Conservation (phyloP, 2,113 vertebrate species). For the Pangasianodon hypophthalmus region DNA sequence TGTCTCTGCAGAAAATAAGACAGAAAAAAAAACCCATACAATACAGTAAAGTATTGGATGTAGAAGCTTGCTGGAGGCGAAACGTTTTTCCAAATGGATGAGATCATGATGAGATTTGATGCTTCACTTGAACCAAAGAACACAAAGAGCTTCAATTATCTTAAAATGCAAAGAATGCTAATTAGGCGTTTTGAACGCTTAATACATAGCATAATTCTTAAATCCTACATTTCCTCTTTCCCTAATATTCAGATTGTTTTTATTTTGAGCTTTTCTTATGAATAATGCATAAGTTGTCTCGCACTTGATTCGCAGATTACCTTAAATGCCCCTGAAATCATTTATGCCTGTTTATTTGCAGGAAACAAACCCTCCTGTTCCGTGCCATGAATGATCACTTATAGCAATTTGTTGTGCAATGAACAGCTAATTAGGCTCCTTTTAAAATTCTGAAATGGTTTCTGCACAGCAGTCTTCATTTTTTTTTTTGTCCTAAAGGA, state of each 20-base stretch:
- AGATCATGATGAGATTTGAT: neutral
- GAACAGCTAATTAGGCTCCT: conserved; percentile 11
- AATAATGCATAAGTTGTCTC: conserved; percentile 2
- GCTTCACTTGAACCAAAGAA: neutral
- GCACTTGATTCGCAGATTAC: conserved; percentile 6
- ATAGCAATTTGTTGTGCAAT: neutral
- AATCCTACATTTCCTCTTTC: neutral
- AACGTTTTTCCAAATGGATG: neutral
- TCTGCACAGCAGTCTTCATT: neutral
- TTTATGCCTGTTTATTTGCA: conserved; percentile 8
- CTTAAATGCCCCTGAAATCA: neutral
- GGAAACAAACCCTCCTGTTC: neutral
- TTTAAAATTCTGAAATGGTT: neutral
- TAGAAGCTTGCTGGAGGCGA: neutral
- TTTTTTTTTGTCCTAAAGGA: neutral
- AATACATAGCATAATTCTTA: neutral
- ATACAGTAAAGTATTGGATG: neutral
- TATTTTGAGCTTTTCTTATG: neutral
- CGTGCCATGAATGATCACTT: neutral
- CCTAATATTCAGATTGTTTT: neutral
- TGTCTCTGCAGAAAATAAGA: neutral
- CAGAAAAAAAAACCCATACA: neutral
- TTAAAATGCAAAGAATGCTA: neutral
- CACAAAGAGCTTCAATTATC: neutral
- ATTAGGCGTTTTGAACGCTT: neutral